Conservation (phyloP, 2,888 invertebrate genomes). For the Gasteruption jaculator region DNA sequence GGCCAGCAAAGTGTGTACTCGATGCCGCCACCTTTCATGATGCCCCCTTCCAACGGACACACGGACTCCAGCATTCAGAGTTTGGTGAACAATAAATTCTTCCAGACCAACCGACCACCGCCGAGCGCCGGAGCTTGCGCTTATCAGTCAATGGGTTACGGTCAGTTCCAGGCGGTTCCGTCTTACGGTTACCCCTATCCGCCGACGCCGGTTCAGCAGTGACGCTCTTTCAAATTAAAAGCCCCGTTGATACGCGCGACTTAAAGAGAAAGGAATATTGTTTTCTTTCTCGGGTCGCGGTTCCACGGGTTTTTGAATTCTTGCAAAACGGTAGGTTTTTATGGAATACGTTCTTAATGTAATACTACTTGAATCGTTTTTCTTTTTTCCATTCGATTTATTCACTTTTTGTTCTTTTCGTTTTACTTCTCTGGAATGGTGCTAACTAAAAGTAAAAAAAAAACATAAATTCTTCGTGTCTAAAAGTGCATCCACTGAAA, state of each 20-base stretch:
- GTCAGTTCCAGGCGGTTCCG: constrained; percentile 67
- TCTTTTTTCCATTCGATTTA: constrained; percentile 12
- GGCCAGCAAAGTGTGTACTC: constrained; percentile 47
- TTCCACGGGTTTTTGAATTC: not conserved
- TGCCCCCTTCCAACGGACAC: constrained; percentile 44
- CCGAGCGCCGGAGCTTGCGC: constrained; percentile 58
- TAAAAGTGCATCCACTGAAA: constrained; percentile 10
- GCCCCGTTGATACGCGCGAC: constrained; percentile 7
- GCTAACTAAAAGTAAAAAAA: constrained; percentile 22
- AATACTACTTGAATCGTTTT: constrained; percentile 25
- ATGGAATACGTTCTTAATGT: constrained; percentile 26
- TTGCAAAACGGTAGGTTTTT: constrained; percentile 18
- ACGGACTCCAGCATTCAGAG: constrained; percentile 55
- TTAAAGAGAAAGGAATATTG: constrained; percentile 26
- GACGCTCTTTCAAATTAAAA: constrained; percentile 45
- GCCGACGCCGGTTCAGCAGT: constrained; percentile 72
- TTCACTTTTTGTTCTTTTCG: constrained; percentile 32
- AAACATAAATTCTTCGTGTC: constrained; percentile 8
- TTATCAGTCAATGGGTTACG: constrained; percentile 62
- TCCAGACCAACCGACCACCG: constrained; percentile 63
- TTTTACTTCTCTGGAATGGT: constrained; percentile 39
- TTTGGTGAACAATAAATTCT: constrained; percentile 66
- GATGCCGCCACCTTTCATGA: constrained; percentile 55
- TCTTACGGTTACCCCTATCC: constrained; percentile 62
- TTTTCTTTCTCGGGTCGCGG: constrained; percentile 16